Evolutionary conservation across 1,140 invertebrate species (phyloP).

Genomic region (Polyergus mexicanus): DNA sequence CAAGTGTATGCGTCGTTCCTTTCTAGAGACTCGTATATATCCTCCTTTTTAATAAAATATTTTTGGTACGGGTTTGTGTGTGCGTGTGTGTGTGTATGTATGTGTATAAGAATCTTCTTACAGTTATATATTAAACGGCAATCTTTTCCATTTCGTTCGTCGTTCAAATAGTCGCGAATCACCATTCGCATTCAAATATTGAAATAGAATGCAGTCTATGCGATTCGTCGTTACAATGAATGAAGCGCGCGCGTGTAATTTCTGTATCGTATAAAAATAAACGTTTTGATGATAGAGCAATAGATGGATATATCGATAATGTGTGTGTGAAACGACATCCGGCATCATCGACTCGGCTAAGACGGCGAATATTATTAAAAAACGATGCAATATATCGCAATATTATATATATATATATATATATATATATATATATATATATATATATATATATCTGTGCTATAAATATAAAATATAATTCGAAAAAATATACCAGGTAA

Average conservation of each 20-base stretch:
- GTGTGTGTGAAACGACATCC: slow-evolving; percentile 57
- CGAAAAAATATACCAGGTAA: slow-evolving; percentile 74
- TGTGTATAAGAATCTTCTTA: slow-evolving; percentile 61
- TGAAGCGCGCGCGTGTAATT: slow-evolving; percentile 65
- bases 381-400: slow-evolving; percentile 58
- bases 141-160: slow-evolving; percentile 37
- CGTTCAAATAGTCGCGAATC: slow-evolving; percentile 49
- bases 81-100: too few species aligned
- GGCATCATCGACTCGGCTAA: slow-evolving; percentile 37
- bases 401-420: slow-evolving; percentile 39
- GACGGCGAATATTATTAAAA: slow-evolving; percentile 63
- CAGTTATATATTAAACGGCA: slow-evolving; percentile 43
- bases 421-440: slow-evolving; percentile 26
- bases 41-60: slow-evolving; percentile 80
- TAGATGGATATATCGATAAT: slow-evolving; percentile 63
- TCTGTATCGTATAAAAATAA: slow-evolving; percentile 84
- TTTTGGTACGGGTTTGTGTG: slow-evolving; percentile 80
- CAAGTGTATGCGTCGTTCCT: slow-evolving; percentile 78
- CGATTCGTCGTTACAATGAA: slow-evolving; percentile 76
- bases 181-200: slow-evolving; percentile 59
- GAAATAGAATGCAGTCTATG: slow-evolving; percentile 72
- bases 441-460: slow-evolving; percentile 52
- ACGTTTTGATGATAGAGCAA: slow-evolving; percentile 81
- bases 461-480: slow-evolving; percentile 78
- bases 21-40: slow-evolving; percentile 61